Evolutionary conservation across 2,797 vertebrate genomes (phyloP).

Genomic region (Pangasius larnaudii): DNA sequence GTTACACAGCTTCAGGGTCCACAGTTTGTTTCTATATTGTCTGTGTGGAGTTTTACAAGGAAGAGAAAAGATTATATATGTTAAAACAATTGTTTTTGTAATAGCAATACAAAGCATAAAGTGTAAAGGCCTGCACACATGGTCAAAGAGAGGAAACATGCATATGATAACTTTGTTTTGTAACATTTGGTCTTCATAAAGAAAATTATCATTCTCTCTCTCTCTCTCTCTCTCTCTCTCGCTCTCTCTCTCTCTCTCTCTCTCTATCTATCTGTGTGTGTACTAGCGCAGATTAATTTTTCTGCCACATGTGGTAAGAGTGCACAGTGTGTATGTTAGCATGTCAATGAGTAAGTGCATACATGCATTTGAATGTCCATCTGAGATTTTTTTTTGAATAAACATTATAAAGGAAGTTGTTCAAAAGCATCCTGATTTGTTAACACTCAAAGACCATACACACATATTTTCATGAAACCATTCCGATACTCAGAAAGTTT

Average conservation of each 20-base stretch:
- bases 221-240: neutral
- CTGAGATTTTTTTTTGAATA: neutral
- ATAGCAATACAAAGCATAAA: slow-evolving; percentile 11
- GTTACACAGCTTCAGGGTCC: neutral
- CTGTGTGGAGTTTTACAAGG: neutral
- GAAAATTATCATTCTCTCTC: neutral
- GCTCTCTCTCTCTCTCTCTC: too few species aligned
- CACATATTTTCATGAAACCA: neutral
- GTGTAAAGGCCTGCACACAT: slow-evolving; percentile 10
- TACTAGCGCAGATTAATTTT: neutral
- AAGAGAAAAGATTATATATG: neutral
- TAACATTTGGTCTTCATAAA: neutral
- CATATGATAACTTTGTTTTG: neutral
- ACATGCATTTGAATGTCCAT: neutral
- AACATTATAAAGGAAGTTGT: neutral
- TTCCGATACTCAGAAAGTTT: neutral
- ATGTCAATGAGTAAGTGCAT: neutral
- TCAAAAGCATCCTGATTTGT: neutral
- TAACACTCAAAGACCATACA: neutral
- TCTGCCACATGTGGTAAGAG: too few species aligned
- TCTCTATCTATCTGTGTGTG: neutral
- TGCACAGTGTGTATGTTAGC: too few species aligned
- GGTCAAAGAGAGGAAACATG: slow-evolving; percentile 16
- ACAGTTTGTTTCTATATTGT: neutral
- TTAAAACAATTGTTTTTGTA: slow-evolving; percentile 25